Conservation (phyloP, 2,113 vertebrate species). For the Burhinus oedicnemus region DNA sequence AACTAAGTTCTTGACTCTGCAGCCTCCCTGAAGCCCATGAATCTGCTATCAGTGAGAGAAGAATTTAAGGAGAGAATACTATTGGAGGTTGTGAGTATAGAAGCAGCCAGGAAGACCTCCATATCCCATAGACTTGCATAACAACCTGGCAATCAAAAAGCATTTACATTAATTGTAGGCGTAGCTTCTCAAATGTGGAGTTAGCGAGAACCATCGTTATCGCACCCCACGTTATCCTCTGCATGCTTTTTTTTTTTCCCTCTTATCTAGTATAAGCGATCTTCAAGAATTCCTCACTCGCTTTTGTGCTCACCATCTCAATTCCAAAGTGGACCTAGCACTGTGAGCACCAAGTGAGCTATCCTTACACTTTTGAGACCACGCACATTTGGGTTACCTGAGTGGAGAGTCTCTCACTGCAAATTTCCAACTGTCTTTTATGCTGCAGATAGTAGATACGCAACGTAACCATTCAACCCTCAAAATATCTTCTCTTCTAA, state of each 20-base stretch:
- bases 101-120: not conserved
- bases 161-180: not conserved
- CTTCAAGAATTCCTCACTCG: not conserved
- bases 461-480: not conserved
- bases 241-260: rapidly evolving
- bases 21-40: not conserved
- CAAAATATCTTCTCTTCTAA: not conserved
- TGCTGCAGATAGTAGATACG: not conserved
- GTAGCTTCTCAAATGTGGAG: not conserved
- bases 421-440: not conserved
- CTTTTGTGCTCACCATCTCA: not conserved
- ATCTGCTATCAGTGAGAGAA: not conserved
- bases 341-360: not conserved
- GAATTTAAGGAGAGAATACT: not conserved
- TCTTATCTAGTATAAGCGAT: not conserved
- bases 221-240: not conserved
- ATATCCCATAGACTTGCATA: not conserved
- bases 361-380: not conserved
- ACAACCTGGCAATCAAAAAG: not conserved
- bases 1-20: not conserved
- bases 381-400: not conserved
- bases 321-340: not conserved
- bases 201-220: not conserved
- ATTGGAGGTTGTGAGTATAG: not conserved
- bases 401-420: not conserved